Percentiles rank a stretch among this genome's conserved stretches.
Conservation (phyloP, 2,888 invertebrate species). For the Diloba caeruleocephala region DNA sequence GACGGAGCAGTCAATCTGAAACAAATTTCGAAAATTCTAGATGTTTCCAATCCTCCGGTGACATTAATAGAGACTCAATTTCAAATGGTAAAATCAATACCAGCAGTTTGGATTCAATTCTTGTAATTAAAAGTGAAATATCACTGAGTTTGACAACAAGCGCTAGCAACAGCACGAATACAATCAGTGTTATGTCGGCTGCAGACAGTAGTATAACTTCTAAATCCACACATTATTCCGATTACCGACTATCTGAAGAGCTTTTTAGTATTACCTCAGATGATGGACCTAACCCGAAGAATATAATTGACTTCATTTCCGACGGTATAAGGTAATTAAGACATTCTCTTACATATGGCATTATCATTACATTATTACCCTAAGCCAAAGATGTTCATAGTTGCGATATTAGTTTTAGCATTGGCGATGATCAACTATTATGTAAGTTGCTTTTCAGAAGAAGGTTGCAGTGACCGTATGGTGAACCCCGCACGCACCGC, state of each 20-base stretch:
- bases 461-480: too few species aligned
- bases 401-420: too few species aligned
- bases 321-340: constrained; percentile 41
- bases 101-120: constrained; percentile 58
- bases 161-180: constrained; percentile 36
- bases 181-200: constrained; percentile 58
- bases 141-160: constrained; percentile 58
- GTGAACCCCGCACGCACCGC: too few species aligned
- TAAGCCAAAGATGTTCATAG: too few species aligned
- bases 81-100: constrained; percentile 10
- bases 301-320: too few species aligned
- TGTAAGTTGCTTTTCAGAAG: too few species aligned
- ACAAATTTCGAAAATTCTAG: constrained; percentile 6
- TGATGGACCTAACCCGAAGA: not conserved
- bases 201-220: constrained; percentile 47
- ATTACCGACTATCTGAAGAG: constrained; percentile 31
- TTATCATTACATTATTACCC: too few species aligned
- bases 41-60: not conserved
- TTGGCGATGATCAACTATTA: too few species aligned
- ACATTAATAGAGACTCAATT: not conserved
- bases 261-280: constrained; percentile 10
- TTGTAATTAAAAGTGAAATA: constrained; percentile 59
- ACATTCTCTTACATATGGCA: too few species aligned
- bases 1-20: constrained; percentile 4
- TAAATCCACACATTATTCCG: constrained; percentile 48